Evolutionary conservation across 1,140 invertebrate genomes (phyloP).

Genomic region (Diachasma alloeum): DNA sequence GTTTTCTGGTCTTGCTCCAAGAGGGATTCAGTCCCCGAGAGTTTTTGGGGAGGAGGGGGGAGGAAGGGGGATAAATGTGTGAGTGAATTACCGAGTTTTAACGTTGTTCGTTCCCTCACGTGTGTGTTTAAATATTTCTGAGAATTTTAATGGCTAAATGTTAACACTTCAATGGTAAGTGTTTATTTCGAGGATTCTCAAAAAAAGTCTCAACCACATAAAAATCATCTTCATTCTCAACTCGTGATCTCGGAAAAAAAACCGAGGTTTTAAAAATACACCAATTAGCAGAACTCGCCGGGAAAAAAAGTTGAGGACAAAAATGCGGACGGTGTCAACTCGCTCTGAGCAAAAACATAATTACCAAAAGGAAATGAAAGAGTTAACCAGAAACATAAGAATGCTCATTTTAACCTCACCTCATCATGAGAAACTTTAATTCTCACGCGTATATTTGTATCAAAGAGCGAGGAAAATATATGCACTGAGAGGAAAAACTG

Average conservation of each 20-base stretch:
- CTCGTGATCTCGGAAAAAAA: neutral
- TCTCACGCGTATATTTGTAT: slow-evolving; percentile 19
- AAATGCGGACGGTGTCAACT: neutral
- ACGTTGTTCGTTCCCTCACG: neutral
- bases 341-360: neutral
- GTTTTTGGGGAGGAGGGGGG: neutral
- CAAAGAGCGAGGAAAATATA: too few relatives aligned
- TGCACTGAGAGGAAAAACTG: too few relatives aligned
- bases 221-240: neutral
- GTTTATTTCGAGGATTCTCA: neutral
- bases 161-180: neutral
- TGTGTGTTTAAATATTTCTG: neutral
- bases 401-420: neutral
- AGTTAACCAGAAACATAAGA: neutral
- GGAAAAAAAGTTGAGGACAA: neutral
- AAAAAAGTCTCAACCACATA: neutral
- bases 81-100: neutral
- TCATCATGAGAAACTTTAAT: slow-evolving; percentile 28
- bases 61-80: neutral
- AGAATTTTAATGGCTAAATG: neutral
- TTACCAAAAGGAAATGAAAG: neutral
- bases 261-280: neutral
- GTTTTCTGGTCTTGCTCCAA: neutral
- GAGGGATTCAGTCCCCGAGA: neutral
- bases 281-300: neutral